Base-by-base conservation (phyloP, 2,113 vertebrate genomes). In the Rissa tridactyla region DNA sequence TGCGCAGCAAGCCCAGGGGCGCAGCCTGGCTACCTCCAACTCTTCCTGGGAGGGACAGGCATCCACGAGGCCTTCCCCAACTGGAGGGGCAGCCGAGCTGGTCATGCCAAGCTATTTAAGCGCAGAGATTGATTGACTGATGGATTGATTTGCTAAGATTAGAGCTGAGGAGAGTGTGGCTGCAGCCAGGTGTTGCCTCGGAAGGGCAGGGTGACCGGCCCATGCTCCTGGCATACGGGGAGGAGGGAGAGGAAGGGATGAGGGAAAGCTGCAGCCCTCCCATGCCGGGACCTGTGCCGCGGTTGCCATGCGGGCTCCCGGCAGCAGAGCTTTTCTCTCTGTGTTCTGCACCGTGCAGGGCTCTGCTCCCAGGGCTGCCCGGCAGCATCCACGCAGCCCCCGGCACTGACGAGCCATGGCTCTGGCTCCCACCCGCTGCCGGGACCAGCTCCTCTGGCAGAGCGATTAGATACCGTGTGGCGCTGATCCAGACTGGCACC, bases 401-500 rank as follows among this genome's bases (percentile, higher is more conserved):
- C 2, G 5, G 58, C 49, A 4, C 30, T 1, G 9, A 64, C 4
- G 4, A 17, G 71, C 73, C 2, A 1, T 6, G 5, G 21, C 68
- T 57, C 55, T 2, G 2, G 69, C 62, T 46, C 64, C 62, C 70
- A 9, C 32, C 26, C 3, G 0, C 27, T 46, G 81, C 72, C 4
- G 0, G 84, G 44, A 22, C 7, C 77, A 38, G 58, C 69, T 54
- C 61, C 64, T 15, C n/a, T 12, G 49, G 76, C 81, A 77, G 62
- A n/a, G 62, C 6, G 5, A 10, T 15, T 1, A 4, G 54, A 21
- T 36, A 12, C 70, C 34, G 0, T 0, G 1, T 6, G 34, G 77
- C 5, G 2, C 87, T 1, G 13, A 40, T 18, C 69, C 38, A 10
- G 20, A 15, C 14, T 10, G 58, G 16, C 27, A 10, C 15, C 51